A percentile compares a stretch with the other conserved stretches of the same genome.
Evolutionary conservation across 1,140 invertebrate genomes (phyloP).

Genomic region (Phymastichus coffea): DNA sequence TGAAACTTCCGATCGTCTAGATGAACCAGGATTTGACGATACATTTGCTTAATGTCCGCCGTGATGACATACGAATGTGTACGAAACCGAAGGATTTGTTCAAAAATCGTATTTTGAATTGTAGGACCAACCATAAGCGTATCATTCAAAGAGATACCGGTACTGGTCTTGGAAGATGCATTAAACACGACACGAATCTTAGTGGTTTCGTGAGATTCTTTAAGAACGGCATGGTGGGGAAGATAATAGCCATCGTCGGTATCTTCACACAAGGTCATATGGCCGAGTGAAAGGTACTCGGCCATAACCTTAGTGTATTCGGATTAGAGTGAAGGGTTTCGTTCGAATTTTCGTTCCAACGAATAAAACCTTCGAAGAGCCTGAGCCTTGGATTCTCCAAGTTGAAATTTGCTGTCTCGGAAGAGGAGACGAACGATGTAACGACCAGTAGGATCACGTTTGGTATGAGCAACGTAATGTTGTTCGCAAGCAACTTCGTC

Average conservation of each 20-base stretch:
- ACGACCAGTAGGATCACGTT: not conserved
- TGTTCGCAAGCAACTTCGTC: too few relatives aligned
- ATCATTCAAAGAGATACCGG: not conserved
- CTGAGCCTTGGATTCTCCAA: not conserved
- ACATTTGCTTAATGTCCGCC: too few relatives aligned
- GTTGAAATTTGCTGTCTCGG: not conserved
- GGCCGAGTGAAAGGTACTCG: not conserved
- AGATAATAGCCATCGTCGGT: not conserved
- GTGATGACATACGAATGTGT: too few relatives aligned
- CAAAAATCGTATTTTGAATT: not conserved
- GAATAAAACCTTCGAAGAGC: not conserved
- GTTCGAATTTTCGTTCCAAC: not conserved
- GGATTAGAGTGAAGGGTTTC: not conserved
- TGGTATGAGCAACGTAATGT: too few relatives aligned
- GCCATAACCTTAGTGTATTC: not conserved
- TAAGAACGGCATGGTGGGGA: not conserved
- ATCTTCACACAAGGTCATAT: too few relatives aligned
- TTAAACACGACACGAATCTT: not conserved
- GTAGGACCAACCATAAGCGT: not conserved
- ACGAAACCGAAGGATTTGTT: too few relatives aligned
- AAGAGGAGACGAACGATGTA: not conserved
- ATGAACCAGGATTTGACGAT: too few relatives aligned
- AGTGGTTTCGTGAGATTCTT: not conserved
- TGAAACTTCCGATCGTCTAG: too few relatives aligned
- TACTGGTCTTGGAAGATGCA: not conserved